Evolutionary conservation across 2,113 vertebrate genomes (phyloP).

Genomic region (Gymnarchus niloticus): DNA sequence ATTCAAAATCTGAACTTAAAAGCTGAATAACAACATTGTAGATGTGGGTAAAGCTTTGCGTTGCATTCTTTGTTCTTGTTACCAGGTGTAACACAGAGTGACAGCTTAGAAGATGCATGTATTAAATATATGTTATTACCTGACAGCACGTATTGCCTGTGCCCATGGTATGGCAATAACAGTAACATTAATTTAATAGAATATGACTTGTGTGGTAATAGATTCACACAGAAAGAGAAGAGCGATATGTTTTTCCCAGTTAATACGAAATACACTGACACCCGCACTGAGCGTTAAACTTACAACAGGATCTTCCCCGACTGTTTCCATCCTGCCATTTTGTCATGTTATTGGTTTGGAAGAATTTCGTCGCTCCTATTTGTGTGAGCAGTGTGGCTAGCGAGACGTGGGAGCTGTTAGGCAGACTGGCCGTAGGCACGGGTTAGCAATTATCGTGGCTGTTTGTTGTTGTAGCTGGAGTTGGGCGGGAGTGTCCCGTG

Average conservation of each 20-base stretch:
- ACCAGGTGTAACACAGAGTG: background rate
- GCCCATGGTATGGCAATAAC: background rate
- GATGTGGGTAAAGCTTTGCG: no score
- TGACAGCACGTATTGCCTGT: background rate
- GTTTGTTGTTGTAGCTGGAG: constrained; percentile 13
- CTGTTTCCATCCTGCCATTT: background rate
- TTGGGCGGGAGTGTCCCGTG: constrained; percentile 27
- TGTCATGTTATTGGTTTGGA: background rate
- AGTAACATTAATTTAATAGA: background rate
- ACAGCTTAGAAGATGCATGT: background rate
- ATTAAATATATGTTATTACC: background rate
- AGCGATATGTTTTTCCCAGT: background rate
- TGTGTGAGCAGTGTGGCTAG: background rate
- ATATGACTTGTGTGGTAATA: background rate
- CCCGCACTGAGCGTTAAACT: background rate
- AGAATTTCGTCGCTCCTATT: background rate
- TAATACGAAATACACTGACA: background rate
- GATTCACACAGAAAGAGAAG: background rate
- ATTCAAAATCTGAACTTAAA: background rate
- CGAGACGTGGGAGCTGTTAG: background rate
- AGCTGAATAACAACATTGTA: background rate
- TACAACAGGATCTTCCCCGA: background rate
- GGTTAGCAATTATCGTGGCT: constrained; percentile 18
- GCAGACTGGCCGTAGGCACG: background rate
- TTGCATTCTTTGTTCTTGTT: background rate